A percentile compares a stretch with the other conserved stretches of the same genome.
Evolutionary conservation across 1,140 invertebrate genomes (phyloP).

Genomic region (Sarcophaga peregrina): DNA sequence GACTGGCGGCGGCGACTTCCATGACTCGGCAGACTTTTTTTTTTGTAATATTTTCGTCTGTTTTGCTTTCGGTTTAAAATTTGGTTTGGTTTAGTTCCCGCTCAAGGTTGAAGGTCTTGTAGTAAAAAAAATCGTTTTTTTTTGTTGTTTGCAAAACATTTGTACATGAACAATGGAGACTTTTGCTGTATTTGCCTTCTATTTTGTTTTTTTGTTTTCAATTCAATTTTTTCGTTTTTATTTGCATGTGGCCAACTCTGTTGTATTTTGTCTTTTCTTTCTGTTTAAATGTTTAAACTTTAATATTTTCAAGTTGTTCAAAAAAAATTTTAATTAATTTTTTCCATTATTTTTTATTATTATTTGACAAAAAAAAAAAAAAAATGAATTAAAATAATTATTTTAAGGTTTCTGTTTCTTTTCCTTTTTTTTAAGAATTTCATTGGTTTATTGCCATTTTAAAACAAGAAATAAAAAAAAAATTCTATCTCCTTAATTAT

Average conservation of each 20-base stretch:
- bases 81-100: constrained; percentile 1
- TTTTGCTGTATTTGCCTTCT: background rate
- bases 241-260: background rate
- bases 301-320: constrained; percentile 4
- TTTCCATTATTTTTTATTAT: background rate
- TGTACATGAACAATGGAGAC: background rate
- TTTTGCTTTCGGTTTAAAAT: background rate
- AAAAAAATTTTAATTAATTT: constrained; percentile 18
- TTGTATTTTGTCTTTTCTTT: background rate
- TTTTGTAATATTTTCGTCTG: background rate
- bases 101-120: constrained; percentile 21
- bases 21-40: background rate
- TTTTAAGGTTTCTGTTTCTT: too few relatives aligned
- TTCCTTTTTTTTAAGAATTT: too few relatives aligned
- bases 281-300: constrained; percentile 8
- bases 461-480: too few relatives aligned
- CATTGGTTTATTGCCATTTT: too few relatives aligned
- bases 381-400: too few relatives aligned
- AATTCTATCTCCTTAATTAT: too few relatives aligned
- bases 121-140: background rate
- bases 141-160: background rate
- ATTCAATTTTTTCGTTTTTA: background rate
- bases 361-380: too few relatives aligned
- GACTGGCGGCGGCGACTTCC: background rate
- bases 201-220: background rate